Percentiles rank a stretch among this genome's conserved stretches.
Evolutionary conservation across 2,888 invertebrate genomes (phyloP).

Genomic region (Rambutsinella grinnellia): DNA sequence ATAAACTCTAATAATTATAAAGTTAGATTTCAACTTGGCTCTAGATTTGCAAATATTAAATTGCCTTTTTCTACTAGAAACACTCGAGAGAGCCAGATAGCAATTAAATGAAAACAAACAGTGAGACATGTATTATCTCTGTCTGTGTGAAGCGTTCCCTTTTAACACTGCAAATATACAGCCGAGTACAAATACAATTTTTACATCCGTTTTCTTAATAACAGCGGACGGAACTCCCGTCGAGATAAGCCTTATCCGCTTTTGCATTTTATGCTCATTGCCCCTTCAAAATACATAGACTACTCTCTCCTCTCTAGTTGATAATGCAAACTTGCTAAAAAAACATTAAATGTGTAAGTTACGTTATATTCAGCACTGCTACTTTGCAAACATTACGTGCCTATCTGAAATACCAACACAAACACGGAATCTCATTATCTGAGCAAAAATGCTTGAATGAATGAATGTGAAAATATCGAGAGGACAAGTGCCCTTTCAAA

Average conservation of each 20-base stretch:
- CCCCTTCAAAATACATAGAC: neutral
- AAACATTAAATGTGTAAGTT: neutral
- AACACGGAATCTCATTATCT: neutral
- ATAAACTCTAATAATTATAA: no score
- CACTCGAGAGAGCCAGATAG: no score
- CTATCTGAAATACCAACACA: neutral
- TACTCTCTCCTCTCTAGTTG: neutral
- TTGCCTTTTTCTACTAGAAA: no score
- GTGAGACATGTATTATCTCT: neutral
- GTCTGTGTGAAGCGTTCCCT: neutral
- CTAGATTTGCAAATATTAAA: no score
- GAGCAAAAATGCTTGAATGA: neutral
- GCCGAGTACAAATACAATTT: conserved; percentile 16
- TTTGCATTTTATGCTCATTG: neutral
- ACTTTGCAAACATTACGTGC: neutral
- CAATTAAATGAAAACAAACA: neutral
- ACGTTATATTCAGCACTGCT: neutral
- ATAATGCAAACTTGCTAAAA: neutral
- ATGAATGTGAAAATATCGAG: neutral
- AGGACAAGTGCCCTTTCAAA: neutral
- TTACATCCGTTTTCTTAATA: conserved; percentile 43
- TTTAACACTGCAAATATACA: neutral
- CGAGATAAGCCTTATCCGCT: conserved; percentile 38
- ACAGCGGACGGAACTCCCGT: conserved; percentile 45
- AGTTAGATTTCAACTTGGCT: no score